Percentiles rank a stretch among this genome's conserved stretches.
Evolutionary conservation across 2,888 invertebrate genomes (phyloP).

Genomic region (Pseudanteris insignis): DNA sequence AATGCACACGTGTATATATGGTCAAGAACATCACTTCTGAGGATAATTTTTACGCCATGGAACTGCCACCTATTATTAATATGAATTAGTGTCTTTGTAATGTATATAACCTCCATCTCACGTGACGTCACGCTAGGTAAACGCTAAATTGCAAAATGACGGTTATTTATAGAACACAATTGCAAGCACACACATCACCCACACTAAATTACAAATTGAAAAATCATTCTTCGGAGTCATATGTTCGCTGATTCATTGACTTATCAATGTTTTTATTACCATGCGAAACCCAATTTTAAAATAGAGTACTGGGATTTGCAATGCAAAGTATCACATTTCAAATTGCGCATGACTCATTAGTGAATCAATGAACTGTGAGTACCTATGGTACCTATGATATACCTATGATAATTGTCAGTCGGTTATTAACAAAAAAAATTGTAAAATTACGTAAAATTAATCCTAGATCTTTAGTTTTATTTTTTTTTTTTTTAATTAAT

Average conservation of each 20-base stretch:
- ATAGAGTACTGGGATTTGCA: constrained; percentile 37
- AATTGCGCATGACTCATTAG: constrained; percentile 30
- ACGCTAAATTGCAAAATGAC: constrained; percentile 20
- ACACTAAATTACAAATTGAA: constrained; percentile 41
- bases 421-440: not conserved
- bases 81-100: constrained; percentile 39
- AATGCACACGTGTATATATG: too few species aligned
- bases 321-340: constrained; percentile 33
- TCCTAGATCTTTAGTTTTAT: too few species aligned
- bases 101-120: constrained; percentile 33
- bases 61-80: constrained; percentile 39
- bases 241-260: constrained; percentile 39
- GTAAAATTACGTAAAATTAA: too few species aligned
- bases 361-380: constrained; percentile 32
- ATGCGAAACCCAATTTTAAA: constrained; percentile 32
- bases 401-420: too few species aligned
- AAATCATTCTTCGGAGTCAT: constrained; percentile 36
- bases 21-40: constrained; percentile 12
- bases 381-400: too few species aligned
- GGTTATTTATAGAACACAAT: constrained; percentile 40
- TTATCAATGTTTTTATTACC: constrained; percentile 39
- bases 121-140: constrained; percentile 35
- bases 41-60: constrained; percentile 20
- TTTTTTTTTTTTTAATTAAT: too few species aligned
- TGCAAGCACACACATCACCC: constrained; percentile 29